Evolutionary conservation across 2,888 invertebrate species (phyloP), one percentile per base, ranked within the genome.

Genomic region (Podotricha telesiphe): DNA sequence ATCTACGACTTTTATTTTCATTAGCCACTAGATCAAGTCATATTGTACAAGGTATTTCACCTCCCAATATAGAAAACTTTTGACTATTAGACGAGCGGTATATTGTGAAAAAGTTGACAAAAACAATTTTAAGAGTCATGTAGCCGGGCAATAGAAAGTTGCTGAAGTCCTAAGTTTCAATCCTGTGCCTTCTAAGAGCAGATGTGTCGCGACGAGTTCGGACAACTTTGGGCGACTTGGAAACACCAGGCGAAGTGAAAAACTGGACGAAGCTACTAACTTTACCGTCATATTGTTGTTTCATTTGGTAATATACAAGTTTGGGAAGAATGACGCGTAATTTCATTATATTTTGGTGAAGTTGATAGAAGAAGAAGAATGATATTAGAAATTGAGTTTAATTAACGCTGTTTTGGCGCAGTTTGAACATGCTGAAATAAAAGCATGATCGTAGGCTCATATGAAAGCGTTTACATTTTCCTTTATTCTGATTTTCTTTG

Each of bases 111-210:
- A 71, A 71, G 59, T 72, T 63, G 69, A 42, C 59, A 64, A 65
- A 69, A 72, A 72, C 69, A 70, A 65, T 68, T 67, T 71, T 71
- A 64, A 58, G 59, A 65, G 47, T 58, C 58, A 15, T 72, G 70
- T 69, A 69, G 67, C 66, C 68, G 65, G 72, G 72, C 73, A 73
- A 74, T 74, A 73, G 71, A 72, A 74, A 74, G 70, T 74, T 74
- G 34, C 51, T 58, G 48, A 71, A 72, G 59, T 69, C 50, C 67
- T 62, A 70, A 74, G 73, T 73, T 71, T 67, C 71, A 65, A 73
- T 61, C 65, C 70, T 63, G 70, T 71, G 67, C 67, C 67, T 74
- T 67, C 67, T 51, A 48, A 64, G 70, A 73, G 70, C 75, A 75
- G 73, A 75, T 76, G 74, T 71, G 72, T 73, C 55, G 69, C 59